These are phyloP conservation scores for Macrocentrus cingulum DNA, from an alignment of 1,140 invertebrate species.

Conservation along the genomic window DNA sequence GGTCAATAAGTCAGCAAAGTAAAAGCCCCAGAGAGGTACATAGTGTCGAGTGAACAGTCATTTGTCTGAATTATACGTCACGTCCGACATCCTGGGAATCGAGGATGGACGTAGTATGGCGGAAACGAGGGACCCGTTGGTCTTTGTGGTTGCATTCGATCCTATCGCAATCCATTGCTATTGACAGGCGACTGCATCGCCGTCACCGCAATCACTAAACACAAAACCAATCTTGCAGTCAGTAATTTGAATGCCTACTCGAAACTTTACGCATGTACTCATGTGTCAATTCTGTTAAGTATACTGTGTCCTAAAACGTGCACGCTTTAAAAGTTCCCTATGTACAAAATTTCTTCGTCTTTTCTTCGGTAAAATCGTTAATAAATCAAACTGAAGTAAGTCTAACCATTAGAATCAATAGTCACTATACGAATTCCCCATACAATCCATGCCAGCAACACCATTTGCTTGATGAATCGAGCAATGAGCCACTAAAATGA, in stretches of 20 bases:
- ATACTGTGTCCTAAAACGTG: too few relatives aligned
- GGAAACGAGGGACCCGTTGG: conserved; percentile 24
- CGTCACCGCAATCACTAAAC: conserved; percentile 33
- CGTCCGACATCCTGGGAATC: conserved; percentile 10
- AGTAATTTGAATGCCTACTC: conserved; percentile 22
- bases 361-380: too few relatives aligned
- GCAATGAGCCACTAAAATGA: not conserved
- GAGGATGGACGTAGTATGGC: not conserved
- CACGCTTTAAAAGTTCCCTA: too few relatives aligned
- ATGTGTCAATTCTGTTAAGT: too few relatives aligned
- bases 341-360: too few relatives aligned
- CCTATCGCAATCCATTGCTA: conserved; percentile 13
- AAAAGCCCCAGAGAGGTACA: not conserved
- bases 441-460: too few relatives aligned
- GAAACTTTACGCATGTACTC: too few relatives aligned
- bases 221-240: conserved; percentile 33
- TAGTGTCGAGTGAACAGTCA: not conserved
- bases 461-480: not conserved
- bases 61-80: conserved; percentile 34
- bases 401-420: not conserved
- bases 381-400: not conserved
- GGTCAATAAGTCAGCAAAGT: too few relatives aligned
- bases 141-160: conserved; percentile 30
- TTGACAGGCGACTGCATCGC: conserved; percentile 17
- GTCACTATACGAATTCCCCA: not conserved